Base-by-base conservation (phyloP, 2,113 vertebrate species). In the Falco punctatus region DNA sequence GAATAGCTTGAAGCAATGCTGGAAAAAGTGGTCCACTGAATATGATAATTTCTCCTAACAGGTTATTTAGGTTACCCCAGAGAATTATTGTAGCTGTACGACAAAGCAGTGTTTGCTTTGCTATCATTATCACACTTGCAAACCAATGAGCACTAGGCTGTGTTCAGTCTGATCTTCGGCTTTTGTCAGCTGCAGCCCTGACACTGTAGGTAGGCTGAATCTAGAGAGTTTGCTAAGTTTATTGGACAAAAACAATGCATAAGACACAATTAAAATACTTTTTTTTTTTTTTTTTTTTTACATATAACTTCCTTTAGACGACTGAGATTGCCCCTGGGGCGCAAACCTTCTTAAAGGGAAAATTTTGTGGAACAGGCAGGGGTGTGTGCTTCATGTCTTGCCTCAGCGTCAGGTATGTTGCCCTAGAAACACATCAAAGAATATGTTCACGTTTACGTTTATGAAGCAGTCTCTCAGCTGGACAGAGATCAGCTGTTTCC, bases 401-500 rank as follows among this genome's bases (percentile, higher is more conserved):
- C 32, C 33, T 77, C 71, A 80, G 57, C 33, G 61, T 71, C 86
- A 35, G 81, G 48, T 21, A 73, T 42, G 62, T 88, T 90, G 64
- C 75, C 82, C 54, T 86, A 86, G 88, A 93, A 90, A 95, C 71
- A 59, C 66, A 93, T 57, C 46, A 65, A 74, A 89, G 20, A 35
- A 15, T 22, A 8, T 24, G 5, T 62, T 79, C 38, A 38, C 38
- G 9, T 38, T 38, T 38, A 38, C 10, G 38, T 38, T 38, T 38
- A 38, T 38, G 38, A 38, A 23, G 21, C 40, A 44, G 4, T 10
- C 8, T 28, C 21, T 65, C 16, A 42, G 32, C 44, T 72, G 21
- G 23, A 33, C 42, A 30, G n/a, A 75, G 62, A 28, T 79, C 9
- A 38, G 4, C 20, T n/a, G 15, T 72, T 54, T 86, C 46, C 19